phyloP scores from a whole-genome alignment of 2,888 invertebrate genomes.

The Linnaemya vulpina region DNA sequence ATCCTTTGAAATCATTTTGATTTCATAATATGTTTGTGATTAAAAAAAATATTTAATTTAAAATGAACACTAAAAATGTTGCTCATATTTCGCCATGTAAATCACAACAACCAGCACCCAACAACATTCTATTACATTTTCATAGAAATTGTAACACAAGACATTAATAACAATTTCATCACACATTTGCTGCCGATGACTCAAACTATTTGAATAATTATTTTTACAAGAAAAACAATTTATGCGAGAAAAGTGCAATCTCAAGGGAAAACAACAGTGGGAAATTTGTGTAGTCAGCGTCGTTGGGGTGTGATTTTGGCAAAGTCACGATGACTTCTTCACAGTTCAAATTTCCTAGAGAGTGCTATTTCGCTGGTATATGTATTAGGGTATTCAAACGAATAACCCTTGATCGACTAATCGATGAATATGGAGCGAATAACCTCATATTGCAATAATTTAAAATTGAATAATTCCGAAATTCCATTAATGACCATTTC shows the following conservation, averaged over 20 bases:
- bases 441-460: no score
- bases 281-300: not conserved
- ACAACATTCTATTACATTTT: not conserved
- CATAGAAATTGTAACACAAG: not conserved
- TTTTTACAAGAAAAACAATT: not conserved
- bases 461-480: no score
- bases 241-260: not conserved
- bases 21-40: no score
- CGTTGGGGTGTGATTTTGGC: not conserved
- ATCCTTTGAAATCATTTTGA: no score
- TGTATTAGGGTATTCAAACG: no score
- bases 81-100: not conserved
- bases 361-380: no score
- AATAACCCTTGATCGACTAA: no score
- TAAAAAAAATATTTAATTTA: not conserved
- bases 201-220: not conserved
- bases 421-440: no score
- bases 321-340: no score
- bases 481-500: no score
- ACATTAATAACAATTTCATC: slow-evolving; percentile 17
- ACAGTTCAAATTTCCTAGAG: no score
- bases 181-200: not conserved
- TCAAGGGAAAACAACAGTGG: not conserved
- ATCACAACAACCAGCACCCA: not conserved
- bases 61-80: not conserved